A percentile compares a stretch with the other conserved stretches of the same genome.
Evolutionary conservation across 2,113 vertebrate species (phyloP).

Genomic region (Urocitellus parryii): DNA sequence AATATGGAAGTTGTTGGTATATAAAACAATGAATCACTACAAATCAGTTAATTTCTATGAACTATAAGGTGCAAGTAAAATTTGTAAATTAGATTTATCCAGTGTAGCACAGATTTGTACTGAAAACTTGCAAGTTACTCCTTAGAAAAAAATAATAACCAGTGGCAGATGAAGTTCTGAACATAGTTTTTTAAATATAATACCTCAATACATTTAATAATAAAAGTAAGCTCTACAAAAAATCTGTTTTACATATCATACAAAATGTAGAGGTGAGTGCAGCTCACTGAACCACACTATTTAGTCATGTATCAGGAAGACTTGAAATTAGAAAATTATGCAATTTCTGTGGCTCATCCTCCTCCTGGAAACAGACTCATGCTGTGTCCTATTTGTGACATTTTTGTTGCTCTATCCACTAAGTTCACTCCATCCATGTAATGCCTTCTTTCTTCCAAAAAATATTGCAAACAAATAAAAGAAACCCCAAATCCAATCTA

Average conservation of each 20-base stretch:
- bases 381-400: conserved; percentile 72
- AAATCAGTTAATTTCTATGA: conserved; percentile 84
- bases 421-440: conserved; percentile 66
- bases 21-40: conserved; percentile 86
- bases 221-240: conserved; percentile 95
- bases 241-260: conserved; percentile 91
- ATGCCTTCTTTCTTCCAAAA: conserved; percentile 70
- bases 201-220: conserved; percentile 90
- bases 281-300: conserved; percentile 87
- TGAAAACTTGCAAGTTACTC: conserved; percentile 90
- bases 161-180: conserved; percentile 88
- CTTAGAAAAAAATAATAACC: conserved; percentile 86
- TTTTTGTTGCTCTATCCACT: conserved; percentile 69
- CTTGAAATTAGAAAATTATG: conserved; percentile 92
- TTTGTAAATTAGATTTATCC: conserved; percentile 85
- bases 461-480: conserved; percentile 73
- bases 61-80: conserved; percentile 86
- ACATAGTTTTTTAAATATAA: conserved; percentile 89
- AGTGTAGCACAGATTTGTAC: conserved; percentile 91
- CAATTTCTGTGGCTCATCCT: conserved; percentile 88
- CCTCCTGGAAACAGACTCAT: conserved; percentile 83
- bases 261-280: conserved; percentile 91
- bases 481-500: conserved; percentile 67
- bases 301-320: conserved; percentile 94
- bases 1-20: conserved; percentile 83